These are phyloP conservation scores for Daktulosphaira vitifoliae DNA, from an alignment of 1,140 invertebrate species.

Conservation along the genomic window DNA sequence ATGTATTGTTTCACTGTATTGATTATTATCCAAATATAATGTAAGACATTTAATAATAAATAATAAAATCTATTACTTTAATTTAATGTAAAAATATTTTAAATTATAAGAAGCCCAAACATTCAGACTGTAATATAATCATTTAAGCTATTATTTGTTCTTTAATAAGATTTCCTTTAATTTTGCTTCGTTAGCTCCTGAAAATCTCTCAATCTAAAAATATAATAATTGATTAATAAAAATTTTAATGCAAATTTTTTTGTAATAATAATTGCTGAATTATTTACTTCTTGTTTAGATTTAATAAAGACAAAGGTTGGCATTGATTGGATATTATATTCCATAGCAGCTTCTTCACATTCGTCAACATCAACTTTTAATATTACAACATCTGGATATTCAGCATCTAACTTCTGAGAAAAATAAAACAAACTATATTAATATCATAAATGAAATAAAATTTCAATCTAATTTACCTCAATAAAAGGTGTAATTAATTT, in stretches of 20 bases:
- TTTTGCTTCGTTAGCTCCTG: constrained; percentile 69
- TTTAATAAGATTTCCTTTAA: constrained; percentile 49
- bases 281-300: constrained; percentile 53
- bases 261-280: background rate
- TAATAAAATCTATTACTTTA: too few relatives aligned
- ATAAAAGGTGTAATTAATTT: constrained; percentile 79
- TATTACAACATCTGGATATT: constrained; percentile 52
- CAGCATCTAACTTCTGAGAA: constrained; percentile 52
- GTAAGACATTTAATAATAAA: too few relatives aligned
- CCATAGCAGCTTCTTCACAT: constrained; percentile 66
- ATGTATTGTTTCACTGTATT: too few relatives aligned
- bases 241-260: background rate
- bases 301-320: constrained; percentile 90
- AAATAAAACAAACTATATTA: background rate
- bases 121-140: too few relatives aligned
- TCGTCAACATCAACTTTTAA: constrained; percentile 81
- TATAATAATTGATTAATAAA: constrained; percentile 13
- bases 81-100: too few relatives aligned
- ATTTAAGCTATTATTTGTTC: constrained; percentile 26
- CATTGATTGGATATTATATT: constrained; percentile 80
- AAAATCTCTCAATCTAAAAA: constrained; percentile 52
- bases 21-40: too few relatives aligned
- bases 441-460: too few relatives aligned
- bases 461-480: constrained; percentile 44
- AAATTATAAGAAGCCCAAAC: too few relatives aligned